Percentiles rank a stretch among this genome's conserved stretches.
These are phyloP conservation scores for Gadus macrocephalus DNA, from an alignment of 2,113 vertebrate genomes.

Conservation along the genomic window DNA sequence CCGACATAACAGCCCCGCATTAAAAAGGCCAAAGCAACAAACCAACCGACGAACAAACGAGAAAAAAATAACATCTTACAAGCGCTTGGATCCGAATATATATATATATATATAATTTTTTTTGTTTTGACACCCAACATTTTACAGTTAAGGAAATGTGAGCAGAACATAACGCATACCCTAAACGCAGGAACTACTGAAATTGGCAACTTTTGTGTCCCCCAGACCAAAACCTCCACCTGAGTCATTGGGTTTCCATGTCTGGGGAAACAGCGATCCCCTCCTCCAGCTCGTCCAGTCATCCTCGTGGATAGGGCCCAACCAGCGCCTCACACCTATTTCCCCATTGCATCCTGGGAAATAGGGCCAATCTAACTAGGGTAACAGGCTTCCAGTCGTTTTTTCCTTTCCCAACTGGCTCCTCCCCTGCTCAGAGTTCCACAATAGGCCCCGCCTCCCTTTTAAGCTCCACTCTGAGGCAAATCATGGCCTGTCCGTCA, in stretches of 20 bases:
- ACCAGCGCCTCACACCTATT: conserved; percentile 25
- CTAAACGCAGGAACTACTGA: conserved; percentile 68
- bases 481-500: conserved; percentile 42
- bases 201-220: conserved; percentile 66
- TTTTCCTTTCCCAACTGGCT: too few species aligned
- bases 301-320: conserved; percentile 8
- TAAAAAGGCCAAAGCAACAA: conserved; percentile 54
- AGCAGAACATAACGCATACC: conserved; percentile 63
- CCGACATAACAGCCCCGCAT: conserved; percentile 62
- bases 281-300: conserved; percentile 20
- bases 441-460: too few species aligned
- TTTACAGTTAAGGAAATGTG: conserved; percentile 69
- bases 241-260: conserved; percentile 1
- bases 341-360: conserved; percentile 19
- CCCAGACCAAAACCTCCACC: background rate
- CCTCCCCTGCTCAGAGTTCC: too few species aligned
- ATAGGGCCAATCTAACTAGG: background rate
- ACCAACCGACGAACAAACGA: conserved; percentile 54
- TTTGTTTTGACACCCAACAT: conserved; percentile 66
- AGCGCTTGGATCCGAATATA: conserved; percentile 59
- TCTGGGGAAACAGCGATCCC: conserved; percentile 25
- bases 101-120: conserved; percentile 32
- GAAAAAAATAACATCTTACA: conserved; percentile 57
- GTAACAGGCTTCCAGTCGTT: too few species aligned
- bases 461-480: conserved; percentile 24